Evolutionary conservation across 1,140 invertebrate genomes (phyloP), one percentile per base, ranked within the genome.

Genomic region (Leptinotarsa undecemlineata): DNA sequence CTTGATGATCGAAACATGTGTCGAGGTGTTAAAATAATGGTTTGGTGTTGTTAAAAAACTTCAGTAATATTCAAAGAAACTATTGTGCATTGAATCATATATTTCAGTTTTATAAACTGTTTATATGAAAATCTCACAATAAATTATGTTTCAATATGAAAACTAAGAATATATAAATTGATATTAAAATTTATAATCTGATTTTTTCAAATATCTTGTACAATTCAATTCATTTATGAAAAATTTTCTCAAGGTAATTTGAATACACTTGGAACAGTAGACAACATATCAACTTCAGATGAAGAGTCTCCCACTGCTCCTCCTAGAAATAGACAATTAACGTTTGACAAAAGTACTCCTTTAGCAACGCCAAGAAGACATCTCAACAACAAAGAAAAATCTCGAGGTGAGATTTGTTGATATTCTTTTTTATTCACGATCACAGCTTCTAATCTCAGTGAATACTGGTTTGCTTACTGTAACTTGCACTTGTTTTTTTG

Each of bases 231-330:
- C 26, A 6, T 33, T 8, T 33, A 33, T 33, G 6, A 33, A 1
- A 33, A 33, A 33, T 33, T 33, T 33, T 33, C 26, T 76, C 67
- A 73, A 90, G 89, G 90, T 78, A 90, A 91, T 85, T 86, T 93
- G 76, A 90, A 89, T 79, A 88, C 89, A 81, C 87, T 89, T 61
- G 90, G 88, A 73, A 91, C 92, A 75, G 90, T 92, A 75, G 93
- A 94, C 82, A 93, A 94, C 85, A 79, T 81, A 92, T 93, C 48
- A 92, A 92, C 82, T n/a, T 82, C 82, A n/a, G 82, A 83, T 48
- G 81, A 81, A 4, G 81, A 82, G 21, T 77, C 78, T 21, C 69
- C 85, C 21, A 86, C 86, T 62, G 87, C 90, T 51, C 88, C 90
- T 64, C 90, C 90, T 6, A 85, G 91, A 73, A 85, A 88, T 73